Evolutionary conservation across 2,797 vertebrate genomes (phyloP), one percentile per base, ranked within the genome.

Genomic region (Gymnothorax javanicus): DNA sequence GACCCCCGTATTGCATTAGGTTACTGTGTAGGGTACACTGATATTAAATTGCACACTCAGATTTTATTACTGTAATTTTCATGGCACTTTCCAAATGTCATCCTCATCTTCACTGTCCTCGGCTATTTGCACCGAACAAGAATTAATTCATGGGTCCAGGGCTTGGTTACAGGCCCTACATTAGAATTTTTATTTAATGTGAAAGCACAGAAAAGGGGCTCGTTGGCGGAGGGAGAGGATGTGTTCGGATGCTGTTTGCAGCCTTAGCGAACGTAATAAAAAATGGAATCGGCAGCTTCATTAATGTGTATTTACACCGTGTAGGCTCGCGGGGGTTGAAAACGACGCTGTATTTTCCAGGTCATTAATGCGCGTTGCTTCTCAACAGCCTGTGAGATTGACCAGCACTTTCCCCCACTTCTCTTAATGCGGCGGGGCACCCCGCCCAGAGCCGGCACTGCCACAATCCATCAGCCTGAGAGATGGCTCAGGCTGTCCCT

Each of bases 381-480:
- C 60, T 71, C 23, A 17, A 7, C 23, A 81, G 83, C 85, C 84
- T 7, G 20, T 83, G 67, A 54, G 82, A 58, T 27, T 59, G 57
- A 87, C 54, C 86, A 71, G 69, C 69, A 71, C 77, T 73, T 83
- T 84, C 60, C 77, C 60, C 77, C 73, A 13, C 84, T 82, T 56
- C 64, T 85, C 62, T 58, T 85, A 33, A 54, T 83, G 56, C 27
- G 82, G 3, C 20, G 69, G 60, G 87, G 85, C 83, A 33, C 82
- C 12, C 7, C 84, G 85, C 87, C 87, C 57, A n/a, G 43, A 13
- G 84, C 8, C 25, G 54, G 60, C 82, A 11, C 73, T 75, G 85
- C 88, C 85, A 88, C 64, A 54, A 64, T 84, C 73, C 17, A 84
- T 88, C 85, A 86, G 81, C 50, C 25, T 88, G 86, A 89, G 75